phyloP scores from a whole-genome alignment of 1,140 invertebrate species.

The Zaprionus tsacasi region DNA sequence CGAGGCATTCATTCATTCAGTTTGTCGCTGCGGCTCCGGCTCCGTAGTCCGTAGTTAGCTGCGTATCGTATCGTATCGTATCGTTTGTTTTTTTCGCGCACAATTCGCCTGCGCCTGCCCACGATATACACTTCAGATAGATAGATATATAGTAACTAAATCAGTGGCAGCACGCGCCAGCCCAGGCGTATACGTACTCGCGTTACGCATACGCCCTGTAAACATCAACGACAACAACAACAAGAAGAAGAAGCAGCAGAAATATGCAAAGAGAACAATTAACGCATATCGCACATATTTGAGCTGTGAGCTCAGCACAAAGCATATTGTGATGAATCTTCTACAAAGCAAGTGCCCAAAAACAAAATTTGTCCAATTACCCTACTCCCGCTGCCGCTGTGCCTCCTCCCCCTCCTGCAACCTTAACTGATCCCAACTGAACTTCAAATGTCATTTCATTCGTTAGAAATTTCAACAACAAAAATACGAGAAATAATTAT shows the following conservation, averaged over 20 bases:
- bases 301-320: slow-evolving; percentile 32
- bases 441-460: slow-evolving; percentile 16
- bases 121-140: no score
- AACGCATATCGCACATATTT: slow-evolving; percentile 26
- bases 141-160: slow-evolving; percentile 49
- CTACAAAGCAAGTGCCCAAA: slow-evolving; percentile 72
- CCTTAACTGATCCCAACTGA: neutral
- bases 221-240: neutral
- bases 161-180: slow-evolving; percentile 45
- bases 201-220: slow-evolving; percentile 71
- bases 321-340: slow-evolving; percentile 63
- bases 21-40: slow-evolving; percentile 52
- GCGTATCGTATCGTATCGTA: slow-evolving; percentile 31
- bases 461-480: slow-evolving; percentile 15
- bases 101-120: slow-evolving; percentile 17
- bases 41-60: slow-evolving; percentile 40
- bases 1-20: slow-evolving; percentile 28
- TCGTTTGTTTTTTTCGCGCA: neutral
- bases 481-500: neutral
- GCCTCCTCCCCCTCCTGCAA: no score
- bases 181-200: slow-evolving; percentile 9
- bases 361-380: slow-evolving; percentile 1
- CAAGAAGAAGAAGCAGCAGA: slow-evolving; percentile 30
- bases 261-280: slow-evolving; percentile 56
- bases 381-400: neutral